Evolutionary conservation across 1,140 invertebrate species (phyloP), one percentile per base, ranked within the genome.

Genomic region (Agrypnia vestita): DNA sequence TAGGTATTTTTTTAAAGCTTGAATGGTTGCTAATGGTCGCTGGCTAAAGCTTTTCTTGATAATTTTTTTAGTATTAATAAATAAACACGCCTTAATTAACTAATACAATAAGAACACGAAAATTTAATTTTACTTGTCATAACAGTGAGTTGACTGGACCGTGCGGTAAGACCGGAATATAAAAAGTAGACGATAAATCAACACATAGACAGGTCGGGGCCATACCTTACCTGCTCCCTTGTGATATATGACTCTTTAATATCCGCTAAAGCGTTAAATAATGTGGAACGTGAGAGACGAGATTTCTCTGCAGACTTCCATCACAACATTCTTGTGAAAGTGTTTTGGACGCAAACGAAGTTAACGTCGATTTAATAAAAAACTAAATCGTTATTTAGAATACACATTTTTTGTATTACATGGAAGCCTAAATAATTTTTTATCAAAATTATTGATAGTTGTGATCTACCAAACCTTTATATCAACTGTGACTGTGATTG

Each of bases 231-330:
- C 71, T 56, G 71, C 73, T 53, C 75, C 15, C 25, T 15, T 44
- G 79, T 83, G 82, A 83, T 83, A 78, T 83, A 83, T 83, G 76
- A 78, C 64, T 72, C 82, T 77, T 67, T 77, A 77, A 77, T 77
- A 77, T 77, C 61, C 62, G 76, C 13, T 55, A 67, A 69, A 77
- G 76, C 62, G 76, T 77, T 77, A 82, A 82, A 82, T 82, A 82
- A 82, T 82, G 76, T 80, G 67, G 78, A 80, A 82, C 81, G 78
- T 82, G 81, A 79, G 80, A 67, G 71, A 56, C 71, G 51, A 71
- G 44, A 71, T 71, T 71, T 46, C 44, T 47, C 64, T 13, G 25
- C 55, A 17, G 77, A 19, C 51, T 55, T 21, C 67, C 55, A 15
- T 74, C 62, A 62, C 44, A 8, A 25, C 25, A 35, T 35, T 35